phyloP scores from a whole-genome alignment of 2,888 invertebrate genomes.

The Tetheella fluctuosa region DNA sequence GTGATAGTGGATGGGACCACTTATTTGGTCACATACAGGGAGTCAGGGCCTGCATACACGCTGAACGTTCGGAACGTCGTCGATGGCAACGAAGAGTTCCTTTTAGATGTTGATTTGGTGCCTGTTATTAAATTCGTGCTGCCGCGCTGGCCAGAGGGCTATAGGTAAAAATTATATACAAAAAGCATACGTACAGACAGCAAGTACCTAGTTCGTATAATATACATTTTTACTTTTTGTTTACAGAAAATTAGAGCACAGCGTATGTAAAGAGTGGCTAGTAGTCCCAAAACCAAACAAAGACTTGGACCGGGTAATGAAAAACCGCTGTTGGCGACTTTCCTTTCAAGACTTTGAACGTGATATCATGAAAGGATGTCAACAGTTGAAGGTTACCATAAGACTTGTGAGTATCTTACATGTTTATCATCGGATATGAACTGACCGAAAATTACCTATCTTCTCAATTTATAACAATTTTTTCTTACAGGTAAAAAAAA shows the following conservation, averaged over 20 bases:
- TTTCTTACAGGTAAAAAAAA: constrained; percentile 72
- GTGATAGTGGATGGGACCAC: constrained; percentile 54
- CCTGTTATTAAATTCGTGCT: constrained; percentile 76
- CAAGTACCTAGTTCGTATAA: too few relatives aligned
- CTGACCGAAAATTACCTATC: not conserved
- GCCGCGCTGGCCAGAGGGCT: constrained; percentile 70
- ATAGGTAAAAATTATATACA: constrained; percentile 47
- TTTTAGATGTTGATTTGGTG: constrained; percentile 80
- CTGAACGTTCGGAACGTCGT: constrained; percentile 60
- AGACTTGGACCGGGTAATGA: constrained; percentile 34
- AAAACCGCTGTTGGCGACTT: constrained; percentile 78
- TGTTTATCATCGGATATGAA: not conserved
- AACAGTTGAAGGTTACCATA: constrained; percentile 73
- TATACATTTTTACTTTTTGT: not conserved
- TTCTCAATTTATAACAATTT: not conserved
- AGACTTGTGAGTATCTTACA: constrained; percentile 60
- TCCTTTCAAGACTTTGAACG: constrained; percentile 83
- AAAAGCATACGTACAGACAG: too few relatives aligned
- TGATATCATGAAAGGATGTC: constrained; percentile 71
- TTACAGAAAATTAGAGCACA: constrained; percentile 35
- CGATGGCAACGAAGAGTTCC: constrained; percentile 44
- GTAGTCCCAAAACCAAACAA: constrained; percentile 82
- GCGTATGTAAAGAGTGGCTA: constrained; percentile 61
- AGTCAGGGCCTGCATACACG: constrained; percentile 84
- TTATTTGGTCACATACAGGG: constrained; percentile 62